Conservation (phyloP, 2,888 invertebrate species). For the Diplazon laetatorius region DNA sequence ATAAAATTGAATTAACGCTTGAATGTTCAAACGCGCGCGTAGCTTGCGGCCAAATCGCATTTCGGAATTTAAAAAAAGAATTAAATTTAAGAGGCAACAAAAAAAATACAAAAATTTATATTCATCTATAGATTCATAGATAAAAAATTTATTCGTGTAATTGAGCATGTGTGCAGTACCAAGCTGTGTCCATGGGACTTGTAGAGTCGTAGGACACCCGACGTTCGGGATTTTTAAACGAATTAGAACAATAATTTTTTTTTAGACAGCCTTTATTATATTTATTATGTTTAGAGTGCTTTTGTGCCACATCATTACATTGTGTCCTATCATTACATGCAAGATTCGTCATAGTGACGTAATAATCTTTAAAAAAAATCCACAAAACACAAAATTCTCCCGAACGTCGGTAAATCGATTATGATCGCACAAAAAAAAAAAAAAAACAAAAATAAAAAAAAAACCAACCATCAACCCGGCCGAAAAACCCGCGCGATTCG, state of each 20-base stretch:
- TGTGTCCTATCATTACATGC: too few relatives aligned
- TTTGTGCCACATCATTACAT: slow-evolving; percentile 43
- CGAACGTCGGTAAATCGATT: slow-evolving; percentile 44
- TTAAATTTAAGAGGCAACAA: too few relatives aligned
- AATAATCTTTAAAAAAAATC: slow-evolving; percentile 7
- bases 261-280: slow-evolving; percentile 37
- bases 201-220: slow-evolving; percentile 47
- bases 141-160: too few relatives aligned
- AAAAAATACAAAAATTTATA: slow-evolving; percentile 15
- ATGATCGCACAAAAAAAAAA: slow-evolving; percentile 32
- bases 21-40: slow-evolving; percentile 44
- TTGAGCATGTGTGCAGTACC: slow-evolving; percentile 49
- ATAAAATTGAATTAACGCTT: slow-evolving; percentile 51
- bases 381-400: slow-evolving; percentile 18
- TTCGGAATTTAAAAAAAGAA: too few relatives aligned
- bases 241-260: slow-evolving; percentile 13
- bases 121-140: slow-evolving; percentile 3
- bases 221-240: slow-evolving; percentile 44
- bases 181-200: slow-evolving; percentile 28
- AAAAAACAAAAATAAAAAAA: slow-evolving; percentile 10
- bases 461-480: slow-evolving; percentile 18
- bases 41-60: slow-evolving; percentile 50
- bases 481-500: slow-evolving; percentile 19
- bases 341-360: too few relatives aligned
- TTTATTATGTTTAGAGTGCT: slow-evolving; percentile 49